Base-by-base conservation (phyloP, 2,797 vertebrate species). In the Psittacula derbiana region DNA sequence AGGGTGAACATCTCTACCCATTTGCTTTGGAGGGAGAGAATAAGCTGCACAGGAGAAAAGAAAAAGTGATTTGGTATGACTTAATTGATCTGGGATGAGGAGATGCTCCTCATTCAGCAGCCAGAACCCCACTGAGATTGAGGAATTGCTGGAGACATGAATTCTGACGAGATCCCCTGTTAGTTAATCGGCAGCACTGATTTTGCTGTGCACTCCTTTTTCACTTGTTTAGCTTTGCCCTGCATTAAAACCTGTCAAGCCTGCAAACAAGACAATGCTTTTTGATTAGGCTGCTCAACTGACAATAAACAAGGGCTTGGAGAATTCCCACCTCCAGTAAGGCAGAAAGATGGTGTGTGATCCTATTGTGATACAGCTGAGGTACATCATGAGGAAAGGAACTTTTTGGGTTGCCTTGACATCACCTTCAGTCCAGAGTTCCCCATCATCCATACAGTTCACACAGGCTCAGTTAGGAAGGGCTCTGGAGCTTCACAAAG, bases 71-170 rank as follows among this genome's bases (percentile, higher is more conserved):
- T 95, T 91, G 23, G 20, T 82, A 50, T 74, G 60, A 69, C 55
- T 93, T 94, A 96, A 97, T 95, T 94, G 84, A 90, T 94, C 43
- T 90, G 87, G 86, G 83, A 71, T 61, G 46, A 73, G 55, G 47
- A 86, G 75, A 83, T 69, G 73, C 11, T 75, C 62, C 58, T 79
- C 78, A 88, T 90, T 92, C 87, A 92, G 53, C 62, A 94, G 58
- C 40, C 60, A 82, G 36, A 95, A 61, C 86, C 95, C 95, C 79
- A 65, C 66, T 8, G 76, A 97, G 88, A 82, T 43, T 50, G 55
- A 95, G 92, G 92, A 94, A 95, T 91, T 93, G 90, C 89, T 74
- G 86, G 70, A 95, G 80, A 96, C 81, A 33, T 12, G 11, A 96
- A 88, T 88, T 88, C 61, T 90, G 91, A 94, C 0, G 16, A 95